Conservation (phyloP, 2,113 vertebrate genomes). For the Perccottus glenii region DNA sequence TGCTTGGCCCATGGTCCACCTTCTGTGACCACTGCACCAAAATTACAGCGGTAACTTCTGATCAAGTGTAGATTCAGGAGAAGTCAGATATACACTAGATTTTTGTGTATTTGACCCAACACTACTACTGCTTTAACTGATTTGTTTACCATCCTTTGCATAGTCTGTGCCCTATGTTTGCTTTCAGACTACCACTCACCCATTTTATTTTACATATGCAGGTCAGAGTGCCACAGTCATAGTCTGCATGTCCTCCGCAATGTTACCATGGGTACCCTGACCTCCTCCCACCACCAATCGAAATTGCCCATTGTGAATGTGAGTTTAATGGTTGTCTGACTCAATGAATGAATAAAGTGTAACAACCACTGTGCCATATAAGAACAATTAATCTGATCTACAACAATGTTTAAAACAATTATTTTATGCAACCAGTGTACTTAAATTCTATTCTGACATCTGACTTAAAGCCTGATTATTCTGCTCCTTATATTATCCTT, state of each 20-base stretch:
- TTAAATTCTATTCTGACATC: background rate
- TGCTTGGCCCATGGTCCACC: slow-evolving; percentile 9
- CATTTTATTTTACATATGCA: slow-evolving; percentile 14
- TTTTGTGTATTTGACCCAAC: slow-evolving; percentile 14
- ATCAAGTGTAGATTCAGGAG: slow-evolving; percentile 23
- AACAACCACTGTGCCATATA: background rate
- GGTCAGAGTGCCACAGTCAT: slow-evolving; percentile 35
- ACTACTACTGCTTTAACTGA: slow-evolving; percentile 3
- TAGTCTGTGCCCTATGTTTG: slow-evolving; percentile 6
- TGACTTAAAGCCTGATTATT: slow-evolving; percentile 12
- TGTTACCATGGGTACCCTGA: too few species aligned
- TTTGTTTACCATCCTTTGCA: too few species aligned
- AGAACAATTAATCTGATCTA: background rate
- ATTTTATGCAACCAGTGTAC: background rate
- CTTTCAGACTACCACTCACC: background rate
- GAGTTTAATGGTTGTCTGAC: too few species aligned
- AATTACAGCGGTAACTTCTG: slow-evolving; percentile 16
- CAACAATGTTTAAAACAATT: background rate
- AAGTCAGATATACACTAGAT: slow-evolving; percentile 13
- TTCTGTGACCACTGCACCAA: slow-evolving; percentile 13
- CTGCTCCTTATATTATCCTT: background rate
- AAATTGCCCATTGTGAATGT: too few species aligned
- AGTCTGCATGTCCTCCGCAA: too few species aligned
- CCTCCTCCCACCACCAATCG: too few species aligned
- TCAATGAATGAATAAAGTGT: background rate